Percentiles rank a stretch among this genome's conserved stretches.
Conservation (phyloP, 2,888 invertebrate species). For the Prostheceraeus crozeri region DNA sequence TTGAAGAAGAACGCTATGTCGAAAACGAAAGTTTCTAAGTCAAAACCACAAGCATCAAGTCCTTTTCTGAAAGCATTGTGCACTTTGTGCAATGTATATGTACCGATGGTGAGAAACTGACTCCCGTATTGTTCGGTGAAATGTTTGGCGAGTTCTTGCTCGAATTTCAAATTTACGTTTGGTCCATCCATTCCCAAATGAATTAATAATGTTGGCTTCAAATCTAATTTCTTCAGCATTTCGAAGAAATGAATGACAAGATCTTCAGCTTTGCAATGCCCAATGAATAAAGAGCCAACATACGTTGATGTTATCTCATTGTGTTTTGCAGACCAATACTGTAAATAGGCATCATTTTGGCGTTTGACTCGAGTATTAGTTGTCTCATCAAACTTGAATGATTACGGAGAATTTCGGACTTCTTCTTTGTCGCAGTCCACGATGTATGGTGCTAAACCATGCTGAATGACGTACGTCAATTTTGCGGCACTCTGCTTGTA, state of each 20-base stretch:
- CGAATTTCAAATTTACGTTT: conserved; percentile 17
- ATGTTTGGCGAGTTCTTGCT: conserved; percentile 9
- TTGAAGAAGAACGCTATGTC: conserved; percentile 22
- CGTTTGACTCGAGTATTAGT: conserved; percentile 3
- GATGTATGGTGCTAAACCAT: no score
- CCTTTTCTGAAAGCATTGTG: conserved; percentile 28
- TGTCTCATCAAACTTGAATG: conserved; percentile 28
- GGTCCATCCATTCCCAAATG: conserved; percentile 26
- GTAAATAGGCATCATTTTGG: conserved; percentile 10
- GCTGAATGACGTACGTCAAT: no score
- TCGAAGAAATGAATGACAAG: conserved; percentile 23
- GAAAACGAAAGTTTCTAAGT: conserved; percentile 6
- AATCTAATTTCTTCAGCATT: conserved; percentile 17
- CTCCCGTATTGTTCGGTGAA: not conserved
- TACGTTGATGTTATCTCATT: conserved; percentile 3
- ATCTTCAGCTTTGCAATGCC: conserved; percentile 9
- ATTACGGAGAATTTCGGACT: no score
- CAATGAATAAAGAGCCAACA: conserved; percentile 24
- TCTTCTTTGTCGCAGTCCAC: no score
- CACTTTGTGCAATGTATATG: conserved; percentile 8
- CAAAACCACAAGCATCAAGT: conserved; percentile 6
- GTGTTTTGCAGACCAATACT: conserved; percentile 23
- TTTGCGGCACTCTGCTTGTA: no score
- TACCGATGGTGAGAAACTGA: conserved; percentile 8
- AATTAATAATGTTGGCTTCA: conserved; percentile 8